Evolutionary conservation across 2,797 vertebrate species (phyloP).

Genomic region (Nyctibius grandis): DNA sequence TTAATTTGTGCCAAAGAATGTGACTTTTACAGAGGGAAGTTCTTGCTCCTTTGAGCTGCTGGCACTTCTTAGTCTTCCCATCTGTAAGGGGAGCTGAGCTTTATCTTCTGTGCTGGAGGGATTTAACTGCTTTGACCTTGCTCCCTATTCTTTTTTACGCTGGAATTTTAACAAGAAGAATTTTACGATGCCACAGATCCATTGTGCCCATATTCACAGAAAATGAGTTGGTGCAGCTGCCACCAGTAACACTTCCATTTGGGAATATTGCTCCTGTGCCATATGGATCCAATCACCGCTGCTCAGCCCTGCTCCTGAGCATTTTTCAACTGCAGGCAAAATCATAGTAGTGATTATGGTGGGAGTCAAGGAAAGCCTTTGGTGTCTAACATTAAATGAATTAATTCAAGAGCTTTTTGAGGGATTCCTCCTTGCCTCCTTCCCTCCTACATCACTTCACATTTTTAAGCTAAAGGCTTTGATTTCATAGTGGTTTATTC

Average conservation of each 20-base stretch:
- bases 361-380: neutral
- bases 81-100: neutral
- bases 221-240: neutral
- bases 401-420: neutral
- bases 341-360: neutral
- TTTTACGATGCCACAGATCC: neutral
- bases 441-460: neutral
- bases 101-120: neutral
- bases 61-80: neutral
- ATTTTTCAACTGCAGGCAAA: neutral
- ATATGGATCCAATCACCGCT: neutral
- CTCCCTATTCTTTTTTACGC: neutral
- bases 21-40: neutral
- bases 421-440: neutral
- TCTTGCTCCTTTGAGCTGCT: neutral
- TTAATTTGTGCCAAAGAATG: neutral
- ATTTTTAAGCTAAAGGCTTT: neutral
- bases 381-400: neutral
- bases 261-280: neutral
- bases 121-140: neutral
- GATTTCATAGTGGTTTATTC: neutral
- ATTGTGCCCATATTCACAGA: neutral
- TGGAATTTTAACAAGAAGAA: neutral
- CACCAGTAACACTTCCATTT: neutral
- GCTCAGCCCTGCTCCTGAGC: neutral